Evolutionary conservation across 2,797 vertebrate genomes (phyloP).

Genomic region (Iguana delicatissima): DNA sequence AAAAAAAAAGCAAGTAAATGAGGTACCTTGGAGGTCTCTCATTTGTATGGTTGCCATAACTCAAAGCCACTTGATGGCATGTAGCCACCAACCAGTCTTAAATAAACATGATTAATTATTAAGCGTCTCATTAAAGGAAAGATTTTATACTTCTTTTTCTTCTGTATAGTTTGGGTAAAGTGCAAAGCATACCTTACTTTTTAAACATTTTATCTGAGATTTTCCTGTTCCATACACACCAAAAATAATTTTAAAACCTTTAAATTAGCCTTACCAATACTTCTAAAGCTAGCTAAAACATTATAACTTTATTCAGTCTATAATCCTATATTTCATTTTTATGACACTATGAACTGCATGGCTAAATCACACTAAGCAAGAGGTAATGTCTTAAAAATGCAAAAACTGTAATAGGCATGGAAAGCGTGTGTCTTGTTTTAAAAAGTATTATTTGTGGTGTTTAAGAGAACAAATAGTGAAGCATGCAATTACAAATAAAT

Average conservation of each 20-base stretch:
- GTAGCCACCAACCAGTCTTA: too few species aligned
- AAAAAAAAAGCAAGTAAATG: too few species aligned
- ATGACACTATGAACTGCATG: neutral
- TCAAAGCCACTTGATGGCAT: too few species aligned
- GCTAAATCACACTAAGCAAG: neutral
- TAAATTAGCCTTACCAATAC: neutral
- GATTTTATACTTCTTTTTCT: neutral
- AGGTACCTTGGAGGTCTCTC: too few species aligned
- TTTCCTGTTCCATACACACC: neutral
- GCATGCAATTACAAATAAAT: neutral
- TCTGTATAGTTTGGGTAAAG: neutral
- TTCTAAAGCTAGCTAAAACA: neutral
- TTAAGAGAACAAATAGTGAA: neutral
- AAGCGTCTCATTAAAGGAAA: neutral
- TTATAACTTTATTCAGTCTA: neutral
- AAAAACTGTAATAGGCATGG: neutral
- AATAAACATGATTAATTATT: too few species aligned
- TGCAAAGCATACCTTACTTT: neutral
- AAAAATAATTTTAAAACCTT: neutral
- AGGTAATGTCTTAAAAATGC: neutral
- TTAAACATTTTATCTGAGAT: neutral
- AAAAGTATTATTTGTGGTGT: neutral
- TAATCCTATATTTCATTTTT: constrained; percentile 4
- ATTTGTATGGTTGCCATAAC: too few species aligned
- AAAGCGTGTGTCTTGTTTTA: neutral